Evolutionary conservation across 2,113 vertebrate genomes (phyloP), one percentile per base, ranked within the genome.

Genomic region (Etheostoma spectabile): DNA sequence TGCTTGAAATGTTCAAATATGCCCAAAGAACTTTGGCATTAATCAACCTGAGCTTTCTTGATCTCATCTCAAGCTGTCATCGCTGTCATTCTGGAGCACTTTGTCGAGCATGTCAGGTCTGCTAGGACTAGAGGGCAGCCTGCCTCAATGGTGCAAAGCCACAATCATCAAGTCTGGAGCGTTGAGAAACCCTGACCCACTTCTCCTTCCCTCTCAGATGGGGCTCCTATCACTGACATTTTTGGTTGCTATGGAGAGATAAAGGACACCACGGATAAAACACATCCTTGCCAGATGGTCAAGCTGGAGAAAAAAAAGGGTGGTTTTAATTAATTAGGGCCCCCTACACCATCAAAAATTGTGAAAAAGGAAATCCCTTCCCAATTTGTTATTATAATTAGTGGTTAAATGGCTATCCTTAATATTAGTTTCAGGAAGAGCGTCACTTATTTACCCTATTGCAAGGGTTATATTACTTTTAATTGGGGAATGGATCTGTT

Each of bases 251-350:
- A 84, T 84, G 76, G 85, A 67, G 79, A 88, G 53, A 74, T 68
- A 77, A 70, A 82, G 77, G 78, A 81, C 82, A 74, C 67, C 42
- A 7, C 24, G 21, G 45, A 69, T 66, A 77, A 51, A 69, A 80
- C 77, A 69, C 22, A 45, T 67, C 68, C n/a, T 73, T 66, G 71
- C 84, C 87, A 90, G 88, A 88, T 93, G 89, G 92, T 74, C 83
- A 68, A 65, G 49, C 74, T 18, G 55, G 45, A 46, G 27, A 10
- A 59, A 67, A 71, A 74, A 80, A 72, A 77, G 52, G 71, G 74
- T 49, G 30, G 13, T 56, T 73, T 79, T 74, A 62, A 79, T 89
- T 86, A 87, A 87, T 81, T 70, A 81, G 48, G 56, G 7, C 33
- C 35, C 35, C 19, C n/a, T 67, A 48, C 30, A 78, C 48, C 56